Evolutionary conservation across 2,797 vertebrate species (phyloP), one percentile per base, ranked within the genome.

Genomic region (Rhadinocentrus ornatus): DNA sequence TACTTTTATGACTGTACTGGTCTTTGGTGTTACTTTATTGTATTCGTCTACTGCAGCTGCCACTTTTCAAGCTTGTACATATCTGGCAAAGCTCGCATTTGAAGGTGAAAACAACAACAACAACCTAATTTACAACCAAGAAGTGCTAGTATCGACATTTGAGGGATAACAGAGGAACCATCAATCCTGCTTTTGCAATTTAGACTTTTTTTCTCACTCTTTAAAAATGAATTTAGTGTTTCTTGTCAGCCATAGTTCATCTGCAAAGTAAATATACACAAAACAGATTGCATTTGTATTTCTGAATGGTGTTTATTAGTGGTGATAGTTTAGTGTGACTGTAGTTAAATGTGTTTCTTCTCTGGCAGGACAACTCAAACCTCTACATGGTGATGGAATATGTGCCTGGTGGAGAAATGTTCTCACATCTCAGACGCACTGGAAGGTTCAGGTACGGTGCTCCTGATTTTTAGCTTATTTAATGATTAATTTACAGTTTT

Each of bases 301-400:
- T 13, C 18, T 53, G 26, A 59, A n/a, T 4, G 48, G 0, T n/a
- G 27, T 1, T 35, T 12, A 3, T 53, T 3, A 62, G 13, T 53
- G 46, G 29, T 22, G 3, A 26, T 41, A 15, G 22, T 26, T 44
- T 62, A 31, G n/a, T 54, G 4, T 59, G 2, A 26, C 15, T 10
- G 4, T 20, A 27, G 32, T 37, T 59, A 11, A 27, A 29, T 35
- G 29, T 20, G 22, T 62, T 12, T 64, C 73, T 70, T 83, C 24
- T 78, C 69, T 63, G 73, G 82, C 91, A 99, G 98, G 98, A 99
- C 93, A 97, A 99, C 95, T 99, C 98, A 93, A 99, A 99, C 94
- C 96, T 99, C 92, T 99, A 99, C 93, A 99, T 99, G 98, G 95
- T 99, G 90, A 98, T 99, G 98, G 97, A 99, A 89, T 99, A 98